phyloP scores from a whole-genome alignment of 2,113 vertebrate species.

The Crotalus viridis region DNA sequence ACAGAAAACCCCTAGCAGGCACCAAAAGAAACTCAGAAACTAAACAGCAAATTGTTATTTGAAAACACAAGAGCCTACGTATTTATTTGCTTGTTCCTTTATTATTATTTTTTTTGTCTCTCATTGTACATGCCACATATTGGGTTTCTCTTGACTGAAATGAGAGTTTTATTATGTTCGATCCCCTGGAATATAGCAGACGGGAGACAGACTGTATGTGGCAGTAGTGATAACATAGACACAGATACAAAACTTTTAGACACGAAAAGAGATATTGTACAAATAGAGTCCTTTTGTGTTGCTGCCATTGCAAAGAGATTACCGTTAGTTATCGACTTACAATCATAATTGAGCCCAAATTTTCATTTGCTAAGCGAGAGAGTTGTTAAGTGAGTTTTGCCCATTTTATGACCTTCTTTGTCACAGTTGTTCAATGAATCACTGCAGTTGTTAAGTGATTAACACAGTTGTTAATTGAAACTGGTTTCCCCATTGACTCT shows the following conservation, averaged over 20 bases:
- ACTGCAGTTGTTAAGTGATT: neutral
- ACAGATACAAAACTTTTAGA: constrained; percentile 53
- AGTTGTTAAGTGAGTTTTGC: neutral
- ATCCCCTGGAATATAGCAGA: constrained; percentile 44
- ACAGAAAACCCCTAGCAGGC: constrained; percentile 52
- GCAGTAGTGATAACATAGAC: constrained; percentile 43
- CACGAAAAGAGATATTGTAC: constrained; percentile 55
- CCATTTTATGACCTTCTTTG: neutral
- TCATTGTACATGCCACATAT: constrained; percentile 50
- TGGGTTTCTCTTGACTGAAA: constrained; percentile 64
- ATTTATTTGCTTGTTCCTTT: constrained; percentile 57
- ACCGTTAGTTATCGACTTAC: neutral
- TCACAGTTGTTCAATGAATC: neutral
- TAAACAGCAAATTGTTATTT: constrained; percentile 55
- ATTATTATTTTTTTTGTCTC: constrained; percentile 37
- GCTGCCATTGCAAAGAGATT: constrained; percentile 38
- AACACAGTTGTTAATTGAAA: neutral
- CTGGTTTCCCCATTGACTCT: neutral
- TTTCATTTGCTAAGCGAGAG: neutral
- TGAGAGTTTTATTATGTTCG: constrained; percentile 60
- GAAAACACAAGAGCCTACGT: constrained; percentile 56
- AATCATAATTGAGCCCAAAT: neutral
- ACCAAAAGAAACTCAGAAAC: constrained; percentile 42
- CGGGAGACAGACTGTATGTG: constrained; percentile 54
- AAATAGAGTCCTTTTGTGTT: constrained; percentile 50